These are phyloP conservation scores for Helogale parvula DNA, from an alignment of 2,113 vertebrate species.

Conservation along the genomic window DNA sequence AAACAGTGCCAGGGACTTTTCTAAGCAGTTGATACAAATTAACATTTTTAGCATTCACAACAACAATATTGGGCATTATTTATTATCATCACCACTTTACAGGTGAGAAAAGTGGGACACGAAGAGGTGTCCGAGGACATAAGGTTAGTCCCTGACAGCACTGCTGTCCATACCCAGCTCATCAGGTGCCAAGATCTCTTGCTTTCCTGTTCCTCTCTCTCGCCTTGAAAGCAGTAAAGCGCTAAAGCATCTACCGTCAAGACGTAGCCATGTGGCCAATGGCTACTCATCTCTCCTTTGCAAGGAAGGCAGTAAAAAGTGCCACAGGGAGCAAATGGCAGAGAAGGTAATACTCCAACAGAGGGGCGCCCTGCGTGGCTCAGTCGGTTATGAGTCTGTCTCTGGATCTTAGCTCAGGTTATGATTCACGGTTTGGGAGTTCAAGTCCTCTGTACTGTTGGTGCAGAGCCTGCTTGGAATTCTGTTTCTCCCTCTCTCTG, in stretches of 20 bases:
- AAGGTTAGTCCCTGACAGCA: background rate
- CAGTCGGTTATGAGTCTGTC: no score
- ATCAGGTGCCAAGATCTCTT: background rate
- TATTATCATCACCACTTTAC: background rate
- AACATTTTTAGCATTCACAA: background rate
- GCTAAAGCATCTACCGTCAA: background rate
- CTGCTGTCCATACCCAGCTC: no score
- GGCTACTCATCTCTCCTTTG: background rate
- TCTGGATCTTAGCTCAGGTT: no score
- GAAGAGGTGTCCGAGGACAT: background rate
- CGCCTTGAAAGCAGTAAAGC: background rate
- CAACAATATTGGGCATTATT: background rate
- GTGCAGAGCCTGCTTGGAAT: no score
- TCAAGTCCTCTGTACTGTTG: no score
- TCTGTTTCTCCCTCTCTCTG: no score
- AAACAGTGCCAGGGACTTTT: background rate
- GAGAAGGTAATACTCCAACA: background rate
- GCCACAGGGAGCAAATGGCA: background rate
- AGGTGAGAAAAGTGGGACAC: background rate
- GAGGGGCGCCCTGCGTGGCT: no score
- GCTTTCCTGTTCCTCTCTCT: background rate
- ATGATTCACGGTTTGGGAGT: no score
- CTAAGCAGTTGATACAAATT: background rate
- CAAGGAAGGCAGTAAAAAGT: background rate
- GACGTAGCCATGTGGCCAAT: no score